phyloP scores from a whole-genome alignment of 2,888 invertebrate species.

The Labia minor region DNA sequence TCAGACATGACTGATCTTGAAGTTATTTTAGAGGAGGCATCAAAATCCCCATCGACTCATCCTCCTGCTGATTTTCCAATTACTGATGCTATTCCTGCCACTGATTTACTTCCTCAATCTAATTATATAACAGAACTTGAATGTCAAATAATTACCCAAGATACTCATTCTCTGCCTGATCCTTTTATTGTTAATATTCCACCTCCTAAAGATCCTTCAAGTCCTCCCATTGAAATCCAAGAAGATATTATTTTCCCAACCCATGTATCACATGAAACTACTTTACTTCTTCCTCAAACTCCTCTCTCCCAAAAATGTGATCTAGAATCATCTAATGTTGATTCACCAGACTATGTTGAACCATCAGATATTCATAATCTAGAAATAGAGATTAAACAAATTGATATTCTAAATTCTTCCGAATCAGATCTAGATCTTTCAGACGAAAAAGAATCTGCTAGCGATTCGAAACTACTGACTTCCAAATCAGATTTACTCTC shows the following conservation, averaged over 20 bases:
- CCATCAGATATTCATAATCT: too few species aligned
- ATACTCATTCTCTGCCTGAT: background rate
- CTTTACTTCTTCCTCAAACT: background rate
- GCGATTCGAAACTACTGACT: background rate
- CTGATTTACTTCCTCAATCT: background rate
- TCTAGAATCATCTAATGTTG: background rate
- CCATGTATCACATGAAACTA: background rate
- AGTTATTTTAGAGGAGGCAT: conserved; percentile 18
- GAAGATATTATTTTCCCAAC: background rate
- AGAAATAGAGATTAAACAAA: background rate
- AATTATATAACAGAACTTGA: background rate
- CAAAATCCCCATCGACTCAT: background rate
- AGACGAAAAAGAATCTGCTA: background rate
- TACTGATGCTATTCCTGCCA: too few species aligned
- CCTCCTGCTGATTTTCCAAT: too few species aligned
- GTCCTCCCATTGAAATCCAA: background rate
- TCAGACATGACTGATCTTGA: conserved; percentile 21
- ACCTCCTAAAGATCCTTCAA: background rate
- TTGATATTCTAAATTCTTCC: background rate
- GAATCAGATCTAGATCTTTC: background rate
- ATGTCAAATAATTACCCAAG: conserved; percentile 13
- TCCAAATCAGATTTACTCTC: background rate
- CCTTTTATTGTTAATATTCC: conserved; percentile 1
- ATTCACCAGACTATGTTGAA: background rate
- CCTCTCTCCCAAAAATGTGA: background rate